Base-by-base conservation (phyloP, 2,888 invertebrate genomes). In the Drosophila birchii region DNA sequence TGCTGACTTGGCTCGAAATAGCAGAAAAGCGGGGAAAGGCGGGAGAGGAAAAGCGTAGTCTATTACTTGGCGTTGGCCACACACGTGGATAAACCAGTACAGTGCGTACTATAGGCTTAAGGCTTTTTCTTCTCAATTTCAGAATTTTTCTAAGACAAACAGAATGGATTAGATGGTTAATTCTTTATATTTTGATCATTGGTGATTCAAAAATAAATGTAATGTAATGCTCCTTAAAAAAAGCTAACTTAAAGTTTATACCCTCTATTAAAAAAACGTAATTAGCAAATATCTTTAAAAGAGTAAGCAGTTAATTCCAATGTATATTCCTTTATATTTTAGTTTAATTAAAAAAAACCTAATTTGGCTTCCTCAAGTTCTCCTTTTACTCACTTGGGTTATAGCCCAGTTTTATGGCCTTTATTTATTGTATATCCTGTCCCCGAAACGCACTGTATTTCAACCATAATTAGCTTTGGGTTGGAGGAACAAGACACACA, bases 401-500 rank as follows among this genome's bases (percentile, higher is more conserved):
- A 47, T 36, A 36, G 51, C 6, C 41, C 18, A 26, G 26, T 43
- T 61, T 43, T 5, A 29, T 34, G 29, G 6, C 5, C 43, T n/a
- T 34, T 20, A n/a, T 29, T 18, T 18, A 29, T 63, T 16, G 20
- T 14, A 55, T 32, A 45, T 29, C 38, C n/a, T 29, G 7, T 29
- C 12, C 20, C 16, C 39, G 34, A 66, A 67, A 67, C 67, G 56
- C 47, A 67, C 47, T 55, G 67, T 47, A 38, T 67, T 47, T 45
- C 39, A 23, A 53, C 57, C 54, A 58, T 73, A 73, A 73, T 73
- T 73, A 73, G 73, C 74, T 68, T 76, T 61, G 67, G 75, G 54
- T 58, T 56, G 54, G 45, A 56, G 70, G 66, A 70, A 66, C 72
- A 78, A 66, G 71, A 61, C 66, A 71, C 66, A 71, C 66, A 71